Conservation (phyloP, 1,140 invertebrate species). For the Polypedilum pembai region DNA sequence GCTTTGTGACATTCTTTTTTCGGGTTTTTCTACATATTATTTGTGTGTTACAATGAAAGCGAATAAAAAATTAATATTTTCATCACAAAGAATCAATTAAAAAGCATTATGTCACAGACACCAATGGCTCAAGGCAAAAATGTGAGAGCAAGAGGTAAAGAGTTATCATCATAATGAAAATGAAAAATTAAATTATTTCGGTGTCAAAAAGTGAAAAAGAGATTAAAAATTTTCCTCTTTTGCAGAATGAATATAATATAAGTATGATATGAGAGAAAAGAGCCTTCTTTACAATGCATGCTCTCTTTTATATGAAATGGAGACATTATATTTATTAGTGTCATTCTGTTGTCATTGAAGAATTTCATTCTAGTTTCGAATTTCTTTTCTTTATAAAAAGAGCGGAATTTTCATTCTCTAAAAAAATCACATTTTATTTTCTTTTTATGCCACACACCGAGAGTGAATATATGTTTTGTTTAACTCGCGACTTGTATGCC, state of each 20-base stretch:
- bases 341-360: conserved; percentile 1
- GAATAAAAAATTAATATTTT: background rate
- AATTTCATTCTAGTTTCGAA: background rate
- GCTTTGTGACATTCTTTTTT: too few relatives aligned
- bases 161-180: background rate
- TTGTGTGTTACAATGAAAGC: background rate
- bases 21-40: background rate
- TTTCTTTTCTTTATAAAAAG: background rate
- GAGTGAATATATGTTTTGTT: background rate
- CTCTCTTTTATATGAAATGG: background rate
- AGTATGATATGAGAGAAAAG: background rate
- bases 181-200: background rate
- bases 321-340: conserved; percentile 12
- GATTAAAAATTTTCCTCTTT: background rate
- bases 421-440: background rate
- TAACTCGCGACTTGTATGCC: background rate
- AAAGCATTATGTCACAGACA: background rate
- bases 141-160: background rate
- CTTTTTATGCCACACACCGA: background rate
- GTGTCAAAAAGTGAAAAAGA: background rate
- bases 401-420: background rate
- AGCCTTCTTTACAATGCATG: background rate
- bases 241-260: background rate
- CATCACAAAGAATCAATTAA: background rate
- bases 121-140: background rate